Percentiles rank a stretch among this genome's conserved stretches.
Conservation (phyloP, 1,140 invertebrate species). For the Drosophila bifasciata region DNA sequence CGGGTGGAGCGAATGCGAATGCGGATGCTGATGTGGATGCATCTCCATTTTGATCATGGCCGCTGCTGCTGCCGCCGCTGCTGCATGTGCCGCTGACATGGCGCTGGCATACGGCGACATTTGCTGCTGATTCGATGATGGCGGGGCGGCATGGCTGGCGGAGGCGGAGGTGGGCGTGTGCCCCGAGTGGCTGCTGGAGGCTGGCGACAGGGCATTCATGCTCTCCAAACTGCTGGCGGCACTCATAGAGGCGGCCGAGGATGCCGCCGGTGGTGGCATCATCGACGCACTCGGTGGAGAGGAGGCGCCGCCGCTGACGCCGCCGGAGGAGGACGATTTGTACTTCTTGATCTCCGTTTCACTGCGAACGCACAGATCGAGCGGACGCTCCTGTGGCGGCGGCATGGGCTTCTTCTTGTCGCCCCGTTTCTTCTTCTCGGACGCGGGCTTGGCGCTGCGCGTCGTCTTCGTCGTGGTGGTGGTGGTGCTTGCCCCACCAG, state of each 20-base stretch:
- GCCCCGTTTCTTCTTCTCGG: conserved; percentile 51
- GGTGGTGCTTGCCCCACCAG: conserved; percentile 12
- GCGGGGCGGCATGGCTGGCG: conserved; percentile 49
- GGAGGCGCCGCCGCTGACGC: conserved; percentile 29
- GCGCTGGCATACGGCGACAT: conserved; percentile 52
- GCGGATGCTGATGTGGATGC: conserved; percentile 69
- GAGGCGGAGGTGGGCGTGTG: conserved; percentile 56
- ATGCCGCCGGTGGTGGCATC: conserved; percentile 84
- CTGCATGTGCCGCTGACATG: conserved; percentile 70
- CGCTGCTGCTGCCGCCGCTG: conserved; percentile 77
- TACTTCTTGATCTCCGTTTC: conserved; percentile 71
- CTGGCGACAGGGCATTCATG: conserved; percentile 74
- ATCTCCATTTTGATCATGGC: conserved; percentile 83
- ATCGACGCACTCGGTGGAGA: conserved; percentile 34
- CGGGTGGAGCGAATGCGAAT: conserved; percentile 48
- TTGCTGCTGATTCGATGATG: conserved; percentile 36
- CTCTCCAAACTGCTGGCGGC: conserved; percentile 72
- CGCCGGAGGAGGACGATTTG: conserved; percentile 61
- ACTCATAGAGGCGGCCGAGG: conserved; percentile 32
- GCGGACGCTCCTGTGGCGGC: conserved; percentile 91
- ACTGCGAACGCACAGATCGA: conserved; percentile 90
- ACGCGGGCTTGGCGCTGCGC: conserved; percentile 52
- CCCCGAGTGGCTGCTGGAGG: conserved; percentile 68
- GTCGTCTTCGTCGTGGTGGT: not conserved
- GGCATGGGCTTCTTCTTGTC: conserved; percentile 74